Base-by-base conservation (phyloP, 2,113 vertebrate species). In the Tichodroma muraria region DNA sequence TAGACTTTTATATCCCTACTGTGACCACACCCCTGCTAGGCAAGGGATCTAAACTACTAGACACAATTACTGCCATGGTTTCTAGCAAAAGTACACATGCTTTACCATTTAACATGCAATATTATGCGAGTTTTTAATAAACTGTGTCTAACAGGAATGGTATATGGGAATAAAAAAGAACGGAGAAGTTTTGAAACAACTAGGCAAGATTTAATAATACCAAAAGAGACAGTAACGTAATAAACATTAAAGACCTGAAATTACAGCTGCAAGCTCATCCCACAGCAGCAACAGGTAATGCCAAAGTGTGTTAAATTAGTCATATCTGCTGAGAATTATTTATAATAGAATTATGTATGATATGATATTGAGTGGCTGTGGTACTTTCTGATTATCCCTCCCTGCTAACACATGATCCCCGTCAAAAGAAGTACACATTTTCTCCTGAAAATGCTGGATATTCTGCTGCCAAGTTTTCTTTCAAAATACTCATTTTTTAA, bases 401-500 rank as follows among this genome's bases (percentile, higher is more conserved):
- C 54, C 75, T 86, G 30, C 54, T 73, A 70, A 59, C 79, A 93
- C 63, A 72, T 15, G 53, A 94, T 59, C 59, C 23, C 63, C 42
- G 83, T 66, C 33, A 83, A 91, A 89, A 77, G 64, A 82, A 89
- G 88, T n/a, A 50, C 1, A 56, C 24, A 75, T 80, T 88, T 92
- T 83, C 57, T 84, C 6, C n/a, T 53, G 23, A 84, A 93, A 95
- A 83, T 60, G n/a, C 30, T 71, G 72, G 25, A 71, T 89, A 79
- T 86, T 92, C 60, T 89, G 20, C 80, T 96, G 95, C 86, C 92
- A 94, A 89, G 76, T 90, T 94, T 68, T 85, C 57, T 52, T 80
- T 75, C 65, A 93, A 92, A 95, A 90, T 79, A 76, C 38, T 53
- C 47, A 35, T 31, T 95, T 95, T 94, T 92, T 90, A 95, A 94